These are phyloP conservation scores for Choristoneura fumiferana DNA, from an alignment of 1,140 invertebrate genomes.

Conservation along the genomic window DNA sequence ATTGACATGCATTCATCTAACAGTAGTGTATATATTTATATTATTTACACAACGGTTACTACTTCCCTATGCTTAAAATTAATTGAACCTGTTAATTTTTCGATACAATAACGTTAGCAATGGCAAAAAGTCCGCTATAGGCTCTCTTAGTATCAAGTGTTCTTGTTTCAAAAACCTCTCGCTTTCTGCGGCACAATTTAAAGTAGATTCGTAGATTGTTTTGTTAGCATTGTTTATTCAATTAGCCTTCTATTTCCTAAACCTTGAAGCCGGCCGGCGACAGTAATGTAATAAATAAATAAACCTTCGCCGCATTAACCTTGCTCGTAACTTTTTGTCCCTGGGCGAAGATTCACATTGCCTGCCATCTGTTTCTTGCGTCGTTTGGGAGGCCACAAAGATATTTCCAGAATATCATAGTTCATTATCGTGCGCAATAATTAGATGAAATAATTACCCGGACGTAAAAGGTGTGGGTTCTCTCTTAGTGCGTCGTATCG, in stretches of 20 bases:
- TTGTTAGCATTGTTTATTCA: neutral
- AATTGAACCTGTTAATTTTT: too few species aligned
- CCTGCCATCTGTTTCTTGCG: neutral
- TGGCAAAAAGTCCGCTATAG: constrained; percentile 5
- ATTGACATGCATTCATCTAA: too few species aligned
- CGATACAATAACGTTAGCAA: neutral
- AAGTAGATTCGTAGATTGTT: neutral
- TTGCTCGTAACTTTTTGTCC: constrained; percentile 13
- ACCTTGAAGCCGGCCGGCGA: neutral
- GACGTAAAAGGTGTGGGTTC: neutral
- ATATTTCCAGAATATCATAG: too few species aligned
- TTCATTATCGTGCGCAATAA: neutral
- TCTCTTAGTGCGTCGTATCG: neutral
- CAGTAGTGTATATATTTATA: too few species aligned
- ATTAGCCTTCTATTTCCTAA: neutral
- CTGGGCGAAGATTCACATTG: neutral
- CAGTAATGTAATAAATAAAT: neutral
- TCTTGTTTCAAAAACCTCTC: constrained; percentile 24
- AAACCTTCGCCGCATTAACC: neutral
- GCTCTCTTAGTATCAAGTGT: constrained; percentile 21
- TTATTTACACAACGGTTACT: too few species aligned
- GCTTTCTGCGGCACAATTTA: neutral
- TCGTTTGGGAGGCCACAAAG: neutral
- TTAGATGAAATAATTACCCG: constrained; percentile 3
- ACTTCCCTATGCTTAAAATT: too few species aligned